Conservation (phyloP, 2,888 invertebrate species). For the Tipula lateralis region DNA sequence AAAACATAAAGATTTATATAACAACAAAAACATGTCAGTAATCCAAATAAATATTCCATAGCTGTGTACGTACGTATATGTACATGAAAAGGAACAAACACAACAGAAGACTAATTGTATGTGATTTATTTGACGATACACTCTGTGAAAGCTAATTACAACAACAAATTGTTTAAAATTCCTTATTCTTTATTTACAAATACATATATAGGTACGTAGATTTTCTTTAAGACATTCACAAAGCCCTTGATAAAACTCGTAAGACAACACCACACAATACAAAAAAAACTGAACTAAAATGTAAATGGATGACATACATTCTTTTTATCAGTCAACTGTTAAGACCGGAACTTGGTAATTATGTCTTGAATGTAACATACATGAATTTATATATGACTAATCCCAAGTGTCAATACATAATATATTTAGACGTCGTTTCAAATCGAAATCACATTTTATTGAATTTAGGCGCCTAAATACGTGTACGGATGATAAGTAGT, state of each 20-base stretch:
- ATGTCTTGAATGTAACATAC: background rate
- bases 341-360: constrained; percentile 19
- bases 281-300: background rate
- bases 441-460: background rate
- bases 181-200: background rate
- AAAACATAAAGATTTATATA: background rate
- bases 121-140: background rate
- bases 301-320: background rate
- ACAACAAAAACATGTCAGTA: background rate
- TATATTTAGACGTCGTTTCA: background rate
- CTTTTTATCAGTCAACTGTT: background rate
- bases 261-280: background rate
- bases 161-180: background rate
- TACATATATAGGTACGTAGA: too few species aligned
- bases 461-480: background rate
- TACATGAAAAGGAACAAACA: background rate
- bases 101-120: background rate
- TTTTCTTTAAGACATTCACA: background rate
- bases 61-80: background rate
- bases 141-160: background rate
- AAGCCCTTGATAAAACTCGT: background rate
- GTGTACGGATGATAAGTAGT: background rate
- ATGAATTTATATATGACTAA: background rate
- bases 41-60: background rate
- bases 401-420: background rate